These are phyloP conservation scores for Augochlorella aurata DNA, from an alignment of 2,888 invertebrate genomes.

Conservation along the genomic window DNA sequence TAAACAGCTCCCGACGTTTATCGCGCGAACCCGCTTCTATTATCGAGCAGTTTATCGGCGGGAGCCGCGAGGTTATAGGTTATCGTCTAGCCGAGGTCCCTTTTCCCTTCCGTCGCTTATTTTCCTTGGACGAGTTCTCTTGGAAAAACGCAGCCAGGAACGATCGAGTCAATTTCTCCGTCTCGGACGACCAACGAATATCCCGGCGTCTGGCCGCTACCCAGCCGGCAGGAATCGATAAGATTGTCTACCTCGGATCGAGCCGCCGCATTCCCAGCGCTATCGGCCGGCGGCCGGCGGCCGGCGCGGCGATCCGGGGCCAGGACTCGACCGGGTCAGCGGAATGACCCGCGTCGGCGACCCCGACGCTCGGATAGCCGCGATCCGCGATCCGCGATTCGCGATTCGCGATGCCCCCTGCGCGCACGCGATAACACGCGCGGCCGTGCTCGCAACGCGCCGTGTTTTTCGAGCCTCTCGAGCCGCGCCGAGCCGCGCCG, in stretches of 20 bases:
- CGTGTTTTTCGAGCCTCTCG: conserved; percentile 75
- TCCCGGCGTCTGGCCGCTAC: conserved; percentile 1
- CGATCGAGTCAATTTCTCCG: background rate
- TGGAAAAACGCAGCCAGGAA: background rate
- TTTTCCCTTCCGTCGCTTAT: conserved; percentile 15
- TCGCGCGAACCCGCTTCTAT: conserved; percentile 31
- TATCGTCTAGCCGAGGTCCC: conserved; percentile 51
- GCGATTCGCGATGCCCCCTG: conserved; percentile 76
- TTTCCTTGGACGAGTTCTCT: conserved; percentile 9
- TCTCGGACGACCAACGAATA: background rate
- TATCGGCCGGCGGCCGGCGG: conserved; percentile 10
- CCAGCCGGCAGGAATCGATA: conserved; percentile 19
- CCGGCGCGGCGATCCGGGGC: conserved; percentile 17
- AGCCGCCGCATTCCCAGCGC: conserved; percentile 49
- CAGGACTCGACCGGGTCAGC: conserved; percentile 58
- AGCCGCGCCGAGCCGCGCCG: too few species aligned
- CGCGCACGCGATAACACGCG: conserved; percentile 77
- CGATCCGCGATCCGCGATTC: conserved; percentile 10
- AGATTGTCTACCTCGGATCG: conserved; percentile 11
- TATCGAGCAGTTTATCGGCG: conserved; percentile 54
- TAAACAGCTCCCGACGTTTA: conserved; percentile 55
- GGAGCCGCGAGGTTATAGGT: conserved; percentile 48
- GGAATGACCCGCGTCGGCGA: conserved; percentile 67
- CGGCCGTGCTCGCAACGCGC: conserved; percentile 67
- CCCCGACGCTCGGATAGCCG: conserved; percentile 75